Evolutionary conservation across 1,140 invertebrate species (phyloP).

Genomic region (Oedothorax gibbosus): DNA sequence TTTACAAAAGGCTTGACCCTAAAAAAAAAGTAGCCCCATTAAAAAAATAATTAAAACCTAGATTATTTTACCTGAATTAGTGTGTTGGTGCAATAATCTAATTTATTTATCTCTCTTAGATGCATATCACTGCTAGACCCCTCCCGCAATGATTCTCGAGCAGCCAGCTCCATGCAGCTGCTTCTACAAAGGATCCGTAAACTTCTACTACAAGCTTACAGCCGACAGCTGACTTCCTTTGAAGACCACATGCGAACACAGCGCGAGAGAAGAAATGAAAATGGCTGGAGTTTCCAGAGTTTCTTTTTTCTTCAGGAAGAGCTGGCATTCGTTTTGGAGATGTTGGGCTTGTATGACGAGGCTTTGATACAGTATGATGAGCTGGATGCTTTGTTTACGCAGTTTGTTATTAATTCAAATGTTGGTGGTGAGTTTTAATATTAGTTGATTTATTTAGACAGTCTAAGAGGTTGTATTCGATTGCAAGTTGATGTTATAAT

Average conservation of each 20-base stretch:
- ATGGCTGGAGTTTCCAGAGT: constrained; percentile 92
- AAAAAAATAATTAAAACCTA: not conserved
- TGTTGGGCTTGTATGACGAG: constrained; percentile 92
- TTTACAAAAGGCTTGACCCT: too few species aligned
- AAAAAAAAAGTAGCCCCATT: constrained; percentile 23
- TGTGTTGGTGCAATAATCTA: too few species aligned
- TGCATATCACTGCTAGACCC: constrained; percentile 93
- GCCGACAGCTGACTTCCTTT: constrained; percentile 78
- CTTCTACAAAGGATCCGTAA: constrained; percentile 85
- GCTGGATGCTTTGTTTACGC: constrained; percentile 95
- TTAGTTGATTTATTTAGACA: not conserved
- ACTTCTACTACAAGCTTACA: constrained; percentile 88
- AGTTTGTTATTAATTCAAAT: constrained; percentile 93
- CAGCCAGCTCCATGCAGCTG: constrained; percentile 88
- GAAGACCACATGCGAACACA: constrained; percentile 92
- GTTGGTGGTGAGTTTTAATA: constrained; percentile 75
- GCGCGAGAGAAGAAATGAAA: constrained; percentile 88
- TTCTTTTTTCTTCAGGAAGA: constrained; percentile 96
- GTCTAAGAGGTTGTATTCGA: not conserved
- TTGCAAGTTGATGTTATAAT: too few species aligned
- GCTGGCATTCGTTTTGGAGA: constrained; percentile 93
- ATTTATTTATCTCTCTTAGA: constrained; percentile 69
- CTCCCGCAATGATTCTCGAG: constrained; percentile 86
- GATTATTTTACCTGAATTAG: too few species aligned
- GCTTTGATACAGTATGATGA: constrained; percentile 97